Evolutionary conservation across 2,113 vertebrate species (phyloP), one percentile per base, ranked within the genome.

Genomic region (Pseudopodoces humilis): DNA sequence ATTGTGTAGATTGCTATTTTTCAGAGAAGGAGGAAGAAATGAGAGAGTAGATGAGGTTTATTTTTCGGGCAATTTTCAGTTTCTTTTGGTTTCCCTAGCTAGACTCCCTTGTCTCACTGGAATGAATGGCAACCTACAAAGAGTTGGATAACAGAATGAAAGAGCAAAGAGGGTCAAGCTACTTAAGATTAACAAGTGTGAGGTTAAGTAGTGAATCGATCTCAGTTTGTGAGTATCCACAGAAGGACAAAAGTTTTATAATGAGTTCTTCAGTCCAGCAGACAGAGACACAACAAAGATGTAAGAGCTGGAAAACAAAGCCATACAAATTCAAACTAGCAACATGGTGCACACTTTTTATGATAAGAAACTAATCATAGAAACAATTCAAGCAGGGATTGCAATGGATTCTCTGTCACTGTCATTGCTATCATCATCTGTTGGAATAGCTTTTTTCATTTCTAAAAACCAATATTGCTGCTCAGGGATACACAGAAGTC

Each of bases 281-380:
- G 41, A 72, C 8, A 65, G 65, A 89, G 13, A 35, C 47, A 18
- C 18, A 64, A 31, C 6, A 68, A 79, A 59, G 22, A 64, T 9
- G 7, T 11, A 76, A 75, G 27, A 76, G 9, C 19, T 49, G 8
- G 65, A 86, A 71, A 86, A 56, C 31, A 56, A 86, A 92, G 22
- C 17, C 7, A 22, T 15, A 50, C 6, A 30, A 91, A 86, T 83
- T 83, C 49, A 62, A 84, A 35, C 28, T 10, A 47, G 17, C 9
- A 79, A 35, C 35, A 58, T 0, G 8, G 12, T 0, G 2, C 4
- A 44, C 1, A 8, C 9, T 49, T 49, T 81, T 72, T 71, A 25
- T 27, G 15, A 22, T 56, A 64, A 56, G 31, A 44, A 81, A 59
- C 67, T 50, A 62, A 59, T 49, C 31, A 80, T 1, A 58, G 20